Evolutionary conservation across 1,140 invertebrate species (phyloP).

Genomic region (Ectropis grisescens): DNA sequence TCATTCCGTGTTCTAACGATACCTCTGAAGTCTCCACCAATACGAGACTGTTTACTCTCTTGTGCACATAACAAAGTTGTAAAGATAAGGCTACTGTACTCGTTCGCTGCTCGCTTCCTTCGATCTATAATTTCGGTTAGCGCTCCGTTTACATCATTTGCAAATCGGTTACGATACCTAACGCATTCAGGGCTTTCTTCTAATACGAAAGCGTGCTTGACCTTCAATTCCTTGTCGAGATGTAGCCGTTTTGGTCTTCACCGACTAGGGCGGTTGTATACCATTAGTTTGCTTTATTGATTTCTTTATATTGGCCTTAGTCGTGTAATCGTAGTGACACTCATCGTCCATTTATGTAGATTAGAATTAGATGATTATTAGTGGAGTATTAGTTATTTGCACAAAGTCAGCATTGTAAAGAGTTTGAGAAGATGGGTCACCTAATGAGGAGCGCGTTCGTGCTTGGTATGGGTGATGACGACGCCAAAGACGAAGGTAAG

Average conservation of each 20-base stretch:
- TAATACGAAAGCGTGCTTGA: constrained; percentile 23
- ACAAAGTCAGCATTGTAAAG: constrained; percentile 58
- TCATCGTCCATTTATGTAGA: constrained; percentile 36
- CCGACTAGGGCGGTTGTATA: constrained; percentile 48
- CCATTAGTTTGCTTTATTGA: constrained; percentile 18
- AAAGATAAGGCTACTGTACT: too few species aligned
- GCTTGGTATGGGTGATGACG: constrained; percentile 42
- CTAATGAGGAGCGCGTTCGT: constrained; percentile 48
- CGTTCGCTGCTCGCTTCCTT: too few species aligned
- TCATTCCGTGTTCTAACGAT: too few species aligned
- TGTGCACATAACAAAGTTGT: too few species aligned
- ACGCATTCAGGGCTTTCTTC: constrained; percentile 42
- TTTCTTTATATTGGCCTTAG: constrained; percentile 16
- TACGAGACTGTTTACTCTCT: too few species aligned
- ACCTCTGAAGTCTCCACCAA: too few species aligned
- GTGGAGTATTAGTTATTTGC: constrained; percentile 34
- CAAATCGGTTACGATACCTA: constrained; percentile 37
- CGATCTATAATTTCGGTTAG: constrained; percentile 59
- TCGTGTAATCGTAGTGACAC: constrained; percentile 11
- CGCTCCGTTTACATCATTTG: constrained; percentile 47
- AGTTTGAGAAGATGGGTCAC: constrained; percentile 45
- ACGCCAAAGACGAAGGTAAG: constrained; percentile 51
- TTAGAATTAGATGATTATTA: constrained; percentile 19
- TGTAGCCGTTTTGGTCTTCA: constrained; percentile 48
- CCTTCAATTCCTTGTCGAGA: constrained; percentile 35